These are phyloP conservation scores for Lepus oiostolus DNA, from an alignment of 2,797 vertebrate species.

Conservation along the genomic window DNA sequence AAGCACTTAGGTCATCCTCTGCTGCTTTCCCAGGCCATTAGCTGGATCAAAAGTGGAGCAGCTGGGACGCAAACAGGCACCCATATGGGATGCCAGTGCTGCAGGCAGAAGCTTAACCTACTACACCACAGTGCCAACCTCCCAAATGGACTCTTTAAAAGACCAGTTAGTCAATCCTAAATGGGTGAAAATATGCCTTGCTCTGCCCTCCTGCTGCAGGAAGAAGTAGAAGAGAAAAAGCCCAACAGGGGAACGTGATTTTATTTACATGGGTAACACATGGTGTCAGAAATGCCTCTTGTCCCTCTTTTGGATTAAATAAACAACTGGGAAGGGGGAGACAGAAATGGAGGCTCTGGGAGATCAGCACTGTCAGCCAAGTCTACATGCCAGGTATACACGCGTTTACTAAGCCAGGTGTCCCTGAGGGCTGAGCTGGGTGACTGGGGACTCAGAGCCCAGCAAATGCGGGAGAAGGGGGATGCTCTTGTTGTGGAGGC, in stretches of 20 bases:
- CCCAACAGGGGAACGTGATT: neutral
- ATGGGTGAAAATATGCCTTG: neutral
- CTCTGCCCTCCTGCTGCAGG: neutral
- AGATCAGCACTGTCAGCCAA: neutral
- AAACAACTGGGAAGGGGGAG: neutral
- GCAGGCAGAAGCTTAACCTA: too few species aligned
- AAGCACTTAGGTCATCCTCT: too few species aligned
- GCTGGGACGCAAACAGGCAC: too few species aligned
- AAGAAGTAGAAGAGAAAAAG: neutral
- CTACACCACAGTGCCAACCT: too few species aligned
- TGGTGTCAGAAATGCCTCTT: slow-evolving; percentile 23
- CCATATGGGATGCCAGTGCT: too few species aligned
- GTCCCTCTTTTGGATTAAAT: neutral
- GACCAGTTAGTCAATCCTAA: neutral
- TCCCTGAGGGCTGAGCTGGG: neutral
- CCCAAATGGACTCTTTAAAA: neutral
- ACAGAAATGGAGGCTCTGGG: neutral
- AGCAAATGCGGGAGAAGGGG: neutral
- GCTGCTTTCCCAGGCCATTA: too few species aligned
- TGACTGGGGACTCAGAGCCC: neutral
- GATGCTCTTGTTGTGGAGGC: accelerated
- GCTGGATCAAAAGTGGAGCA: too few species aligned
- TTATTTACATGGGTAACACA: neutral
- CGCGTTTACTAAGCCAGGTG: neutral
- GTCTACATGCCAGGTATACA: neutral